Percentiles rank a stretch among this genome's conserved stretches.
These are phyloP conservation scores for Mamestra configurata DNA, from an alignment of 1,140 invertebrate genomes.

Conservation along the genomic window DNA sequence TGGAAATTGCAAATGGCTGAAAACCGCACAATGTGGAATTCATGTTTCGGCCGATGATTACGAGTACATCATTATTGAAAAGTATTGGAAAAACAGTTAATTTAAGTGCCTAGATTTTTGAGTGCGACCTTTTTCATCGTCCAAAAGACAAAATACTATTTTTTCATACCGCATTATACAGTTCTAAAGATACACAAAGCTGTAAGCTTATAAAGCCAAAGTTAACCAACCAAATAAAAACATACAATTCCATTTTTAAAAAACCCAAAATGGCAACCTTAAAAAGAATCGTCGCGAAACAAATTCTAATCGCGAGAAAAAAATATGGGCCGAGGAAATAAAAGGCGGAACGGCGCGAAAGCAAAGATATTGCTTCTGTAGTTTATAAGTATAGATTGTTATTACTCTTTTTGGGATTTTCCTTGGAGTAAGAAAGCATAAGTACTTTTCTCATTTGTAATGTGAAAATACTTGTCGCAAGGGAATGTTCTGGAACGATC, in stretches of 20 bases:
- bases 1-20: neutral
- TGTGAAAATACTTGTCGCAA: too few relatives aligned
- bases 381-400: neutral
- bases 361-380: neutral
- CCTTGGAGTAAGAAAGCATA: neutral
- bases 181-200: too few relatives aligned
- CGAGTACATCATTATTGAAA: too few relatives aligned
- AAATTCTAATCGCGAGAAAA: conserved; percentile 15
- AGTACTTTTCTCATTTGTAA: too few relatives aligned
- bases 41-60: neutral
- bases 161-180: too few relatives aligned
- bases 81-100: too few relatives aligned
- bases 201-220: too few relatives aligned
- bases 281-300: conserved; percentile 4
- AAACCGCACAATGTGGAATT: neutral
- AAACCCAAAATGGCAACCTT: neutral
- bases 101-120: too few relatives aligned
- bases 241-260: neutral
- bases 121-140: too few relatives aligned
- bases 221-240: too few relatives aligned
- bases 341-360: neutral
- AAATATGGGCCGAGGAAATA: conserved; percentile 12
- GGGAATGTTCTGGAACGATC: too few relatives aligned
- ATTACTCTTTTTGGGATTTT: neutral
- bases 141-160: too few relatives aligned